Percentiles rank a stretch among this genome's conserved stretches.
phyloP scores from a whole-genome alignment of 2,797 vertebrate genomes.

The Phalanger gymnotis region DNA sequence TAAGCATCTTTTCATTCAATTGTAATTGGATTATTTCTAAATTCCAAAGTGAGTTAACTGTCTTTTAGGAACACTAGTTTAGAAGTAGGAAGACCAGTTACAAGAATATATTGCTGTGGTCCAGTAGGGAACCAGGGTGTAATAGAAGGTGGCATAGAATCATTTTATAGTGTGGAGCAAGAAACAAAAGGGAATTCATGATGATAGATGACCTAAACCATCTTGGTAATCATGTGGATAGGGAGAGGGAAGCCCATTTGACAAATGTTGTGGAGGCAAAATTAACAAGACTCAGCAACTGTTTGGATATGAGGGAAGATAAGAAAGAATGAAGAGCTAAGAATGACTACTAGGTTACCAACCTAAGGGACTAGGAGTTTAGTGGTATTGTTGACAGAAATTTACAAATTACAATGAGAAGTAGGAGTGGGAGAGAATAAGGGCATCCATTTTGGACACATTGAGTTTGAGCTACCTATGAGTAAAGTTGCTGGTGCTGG shows the following conservation, averaged over 20 bases:
- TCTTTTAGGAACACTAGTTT: background rate
- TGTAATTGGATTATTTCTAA: background rate
- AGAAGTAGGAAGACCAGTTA: background rate
- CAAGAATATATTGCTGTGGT: background rate
- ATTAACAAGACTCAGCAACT: background rate
- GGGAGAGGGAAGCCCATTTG: background rate
- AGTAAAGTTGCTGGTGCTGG: background rate
- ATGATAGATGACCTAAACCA: background rate
- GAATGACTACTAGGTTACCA: background rate
- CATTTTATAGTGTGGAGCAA: background rate
- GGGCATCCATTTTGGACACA: background rate
- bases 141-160: background rate
- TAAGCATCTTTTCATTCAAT: background rate
- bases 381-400: background rate
- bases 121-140: background rate
- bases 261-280: background rate
- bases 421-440: background rate
- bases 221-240: background rate
- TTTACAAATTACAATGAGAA: background rate
- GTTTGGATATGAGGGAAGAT: background rate
- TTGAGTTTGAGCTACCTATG: background rate
- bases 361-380: background rate
- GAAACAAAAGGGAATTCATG: background rate
- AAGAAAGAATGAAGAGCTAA: background rate
- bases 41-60: background rate